Percentiles rank a stretch among this genome's conserved stretches.
Evolutionary conservation across 2,113 vertebrate genomes (phyloP).

Genomic region (Blennius ocellaris): DNA sequence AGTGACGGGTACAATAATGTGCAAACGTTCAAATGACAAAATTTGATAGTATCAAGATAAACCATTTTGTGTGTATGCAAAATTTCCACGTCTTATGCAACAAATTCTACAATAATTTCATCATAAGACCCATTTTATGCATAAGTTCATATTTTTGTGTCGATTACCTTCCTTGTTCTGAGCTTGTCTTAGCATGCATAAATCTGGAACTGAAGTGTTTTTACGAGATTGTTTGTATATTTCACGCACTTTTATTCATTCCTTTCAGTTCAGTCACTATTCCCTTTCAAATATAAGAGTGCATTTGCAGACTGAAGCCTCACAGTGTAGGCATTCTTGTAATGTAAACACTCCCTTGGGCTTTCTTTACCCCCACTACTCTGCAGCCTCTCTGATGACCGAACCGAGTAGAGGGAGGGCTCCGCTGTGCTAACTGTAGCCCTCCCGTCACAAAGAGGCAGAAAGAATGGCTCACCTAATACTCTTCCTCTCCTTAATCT

Average conservation of each 20-base stretch:
- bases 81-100: too few relatives aligned
- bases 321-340: conserved; percentile 48
- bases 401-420: conserved; percentile 50
- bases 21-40: not conserved
- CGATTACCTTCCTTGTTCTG: not conserved
- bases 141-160: not conserved
- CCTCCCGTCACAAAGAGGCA: conserved; percentile 48
- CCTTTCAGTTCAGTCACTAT: conserved; percentile 10
- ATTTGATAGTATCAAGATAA: not conserved
- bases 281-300: not conserved
- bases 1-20: not conserved
- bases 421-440: conserved; percentile 47
- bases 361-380: conserved; percentile 38
- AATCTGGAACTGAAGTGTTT: not conserved
- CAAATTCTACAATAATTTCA: too few relatives aligned
- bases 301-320: conserved; percentile 3
- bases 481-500: conserved; percentile 66
- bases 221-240: not conserved
- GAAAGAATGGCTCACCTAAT: conserved; percentile 63
- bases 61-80: not conserved
- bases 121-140: not conserved
- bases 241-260: conserved; percentile 10
- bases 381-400: conserved; percentile 64
- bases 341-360: conserved; percentile 60
- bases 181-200: not conserved